Evolutionary conservation across 2,888 invertebrate genomes (phyloP).

Genomic region (Tolmerus cingulatus): DNA sequence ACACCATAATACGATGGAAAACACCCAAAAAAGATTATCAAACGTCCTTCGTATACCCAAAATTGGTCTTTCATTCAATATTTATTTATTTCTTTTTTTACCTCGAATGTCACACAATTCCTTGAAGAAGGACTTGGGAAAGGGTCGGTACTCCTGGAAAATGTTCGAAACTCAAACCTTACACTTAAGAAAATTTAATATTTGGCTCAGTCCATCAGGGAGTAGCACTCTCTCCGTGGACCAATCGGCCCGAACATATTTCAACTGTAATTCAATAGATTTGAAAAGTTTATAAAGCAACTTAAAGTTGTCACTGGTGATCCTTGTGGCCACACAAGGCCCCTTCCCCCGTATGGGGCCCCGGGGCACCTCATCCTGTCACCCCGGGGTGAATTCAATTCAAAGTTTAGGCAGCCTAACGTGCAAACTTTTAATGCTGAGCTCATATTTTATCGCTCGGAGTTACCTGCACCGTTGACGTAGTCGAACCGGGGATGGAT

Average conservation of each 20-base stretch:
- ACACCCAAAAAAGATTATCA: background rate
- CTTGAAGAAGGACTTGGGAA: background rate
- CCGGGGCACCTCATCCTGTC: background rate
- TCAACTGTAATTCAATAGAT: slow-evolving; percentile 19
- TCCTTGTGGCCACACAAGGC: background rate
- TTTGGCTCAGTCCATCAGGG: background rate
- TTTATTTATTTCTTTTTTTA: background rate
- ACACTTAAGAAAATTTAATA: background rate
- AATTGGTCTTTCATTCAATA: background rate
- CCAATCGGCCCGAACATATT: background rate
- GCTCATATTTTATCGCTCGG: background rate
- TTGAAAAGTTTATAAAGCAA: slow-evolving; percentile 20
- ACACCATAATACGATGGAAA: too few relatives aligned
- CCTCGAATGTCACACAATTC: background rate
- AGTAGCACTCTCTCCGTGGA: background rate
- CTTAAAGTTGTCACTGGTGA: slow-evolving; percentile 18
- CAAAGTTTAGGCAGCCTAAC: slow-evolving; percentile 16
- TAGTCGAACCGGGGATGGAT: background rate
- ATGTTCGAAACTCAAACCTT: background rate
- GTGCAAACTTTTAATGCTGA: slow-evolving; percentile 24
- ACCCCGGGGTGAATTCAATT: background rate
- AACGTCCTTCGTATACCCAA: background rate
- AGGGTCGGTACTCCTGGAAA: background rate
- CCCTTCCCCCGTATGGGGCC: background rate
- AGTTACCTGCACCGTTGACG: background rate